These are phyloP conservation scores for Bombus waltoni DNA, from an alignment of 1,140 invertebrate species.

Conservation along the genomic window DNA sequence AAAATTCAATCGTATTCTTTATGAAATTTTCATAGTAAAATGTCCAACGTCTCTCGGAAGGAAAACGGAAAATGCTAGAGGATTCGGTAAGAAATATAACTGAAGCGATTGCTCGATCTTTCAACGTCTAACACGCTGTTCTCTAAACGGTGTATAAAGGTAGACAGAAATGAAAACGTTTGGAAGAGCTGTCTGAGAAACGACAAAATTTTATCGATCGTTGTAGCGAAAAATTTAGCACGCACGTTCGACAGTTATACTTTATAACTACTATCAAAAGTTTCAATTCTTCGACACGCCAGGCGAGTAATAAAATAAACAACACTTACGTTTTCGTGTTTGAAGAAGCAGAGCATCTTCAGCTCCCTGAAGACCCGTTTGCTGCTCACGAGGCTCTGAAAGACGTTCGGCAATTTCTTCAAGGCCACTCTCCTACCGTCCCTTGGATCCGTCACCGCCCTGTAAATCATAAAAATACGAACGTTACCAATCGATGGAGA, in stretches of 20 bases:
- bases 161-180: no score
- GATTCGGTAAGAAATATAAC: no score
- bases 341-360: slow-evolving; percentile 99
- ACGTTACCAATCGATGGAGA: background rate
- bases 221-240: background rate
- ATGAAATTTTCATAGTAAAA: no score
- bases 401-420: slow-evolving; percentile 99
- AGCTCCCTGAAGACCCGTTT: slow-evolving; percentile 99
- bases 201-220: slow-evolving; percentile 1
- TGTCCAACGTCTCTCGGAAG: no score
- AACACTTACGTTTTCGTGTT: slow-evolving; percentile 99
- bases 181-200: no score
- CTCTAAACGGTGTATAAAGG: no score
- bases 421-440: slow-evolving; percentile 98
- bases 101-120: no score
- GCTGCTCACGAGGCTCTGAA: slow-evolving; percentile 98
- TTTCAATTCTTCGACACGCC: background rate
- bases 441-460: slow-evolving; percentile 99
- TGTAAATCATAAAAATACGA: slow-evolving; percentile 76
- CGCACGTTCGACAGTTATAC: background rate
- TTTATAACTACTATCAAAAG: background rate
- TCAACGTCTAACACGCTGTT: no score
- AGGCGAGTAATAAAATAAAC: background rate
- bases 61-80: no score
- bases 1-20: no score